Base-by-base conservation (phyloP, 2,113 vertebrate species). In the Cygnus atratus region DNA sequence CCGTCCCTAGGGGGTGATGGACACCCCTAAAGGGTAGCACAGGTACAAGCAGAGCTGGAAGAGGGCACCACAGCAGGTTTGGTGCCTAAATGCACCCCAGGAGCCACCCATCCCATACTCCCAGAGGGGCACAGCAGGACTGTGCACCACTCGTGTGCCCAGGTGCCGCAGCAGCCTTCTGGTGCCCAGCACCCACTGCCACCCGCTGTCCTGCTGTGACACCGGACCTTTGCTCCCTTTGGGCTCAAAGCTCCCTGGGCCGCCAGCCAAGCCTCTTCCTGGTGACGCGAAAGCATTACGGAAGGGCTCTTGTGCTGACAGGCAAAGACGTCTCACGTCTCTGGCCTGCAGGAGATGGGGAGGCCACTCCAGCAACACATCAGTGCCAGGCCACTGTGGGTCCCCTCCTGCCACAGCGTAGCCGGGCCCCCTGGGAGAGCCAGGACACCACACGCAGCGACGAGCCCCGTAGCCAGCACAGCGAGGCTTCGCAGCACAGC, bases 401-500 rank as follows among this genome's bases (percentile, higher is more conserved):
- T 37, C 35, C 72, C n/a, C 46, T 58, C 63, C 33, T 55, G 48
- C 1, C 0, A 25, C 1, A 2, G 59, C 18, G 10, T 25, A 20
- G n/a, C 11, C 3, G 3, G 19, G 26, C n/a, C 48, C 68, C 48
- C 13, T 3, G 35, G n/a, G n/a, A 26, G 9, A 50, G n/a, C 73
- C 17, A 26, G 33, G 39, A 43, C 13, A 8, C 43, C 0, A 0
- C 58, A 66, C 52, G 35, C 88, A 86, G 79, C 33, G 13, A 29
- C 0, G 0, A 57, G 86, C 39, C 19, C 44, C 0, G 0, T 4
- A 3, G 63, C 81, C 0, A 0, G 43, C 9, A 1, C 1, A 24
- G 52, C 33, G 52, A 35, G 31, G 57, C 72, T 84, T 33, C 10
- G 5, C 63, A 52, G 59, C 1, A 4, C 61, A 4, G 2, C 75